A percentile compares a stretch with the other conserved stretches of the same genome.
Conservation (phyloP, 2,888 invertebrate genomes). For the Dastarcus helophoroides region DNA sequence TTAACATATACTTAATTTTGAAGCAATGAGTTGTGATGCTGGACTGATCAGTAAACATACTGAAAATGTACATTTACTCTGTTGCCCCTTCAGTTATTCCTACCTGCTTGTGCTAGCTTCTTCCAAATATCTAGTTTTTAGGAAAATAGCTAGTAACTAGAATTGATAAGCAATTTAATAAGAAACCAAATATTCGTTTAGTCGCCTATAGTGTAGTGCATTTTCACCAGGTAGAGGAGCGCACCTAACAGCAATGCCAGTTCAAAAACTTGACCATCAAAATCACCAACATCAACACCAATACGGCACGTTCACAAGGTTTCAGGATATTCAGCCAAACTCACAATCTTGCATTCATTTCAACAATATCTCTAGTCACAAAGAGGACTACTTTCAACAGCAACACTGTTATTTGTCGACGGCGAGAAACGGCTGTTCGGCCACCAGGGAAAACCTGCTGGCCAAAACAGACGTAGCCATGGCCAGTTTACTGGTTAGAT, state of each 20-base stretch:
- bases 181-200: no score
- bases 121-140: no score
- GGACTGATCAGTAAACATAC: no score
- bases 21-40: no score
- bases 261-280: constrained; percentile 17
- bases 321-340: background rate
- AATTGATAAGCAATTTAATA: no score
- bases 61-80: no score
- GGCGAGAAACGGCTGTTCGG: constrained; percentile 26
- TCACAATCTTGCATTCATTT: background rate
- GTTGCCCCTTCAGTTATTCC: no score
- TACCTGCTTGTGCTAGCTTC: no score
- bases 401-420: constrained; percentile 7
- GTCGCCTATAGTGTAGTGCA: no score
- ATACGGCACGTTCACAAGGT: no score
- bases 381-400: constrained; percentile 8
- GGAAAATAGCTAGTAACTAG: no score
- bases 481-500: constrained; percentile 51
- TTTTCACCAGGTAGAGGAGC: constrained; percentile 17
- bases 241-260: constrained; percentile 20
- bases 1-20: no score
- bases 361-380: constrained; percentile 10
- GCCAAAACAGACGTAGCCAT: constrained; percentile 61
- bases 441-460: constrained; percentile 44
- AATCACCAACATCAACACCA: constrained; percentile 9